Evolutionary conservation across 2,888 invertebrate species (phyloP), one percentile per base, ranked within the genome.

Genomic region (Cheilosia vulpina): DNA sequence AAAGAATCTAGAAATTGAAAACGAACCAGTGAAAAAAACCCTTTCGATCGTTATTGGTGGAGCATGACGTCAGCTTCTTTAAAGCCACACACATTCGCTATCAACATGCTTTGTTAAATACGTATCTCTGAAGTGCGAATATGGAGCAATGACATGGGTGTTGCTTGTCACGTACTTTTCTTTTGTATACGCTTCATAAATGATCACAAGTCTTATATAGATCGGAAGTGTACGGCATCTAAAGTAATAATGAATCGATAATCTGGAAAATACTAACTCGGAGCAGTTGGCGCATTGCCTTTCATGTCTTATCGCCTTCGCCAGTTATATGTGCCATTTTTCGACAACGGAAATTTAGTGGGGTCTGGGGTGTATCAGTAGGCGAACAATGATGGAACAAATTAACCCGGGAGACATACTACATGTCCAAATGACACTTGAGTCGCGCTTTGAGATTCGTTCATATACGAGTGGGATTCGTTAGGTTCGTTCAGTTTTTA

Each of bases 11-110:
- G 17, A 50, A 58, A 71, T 38, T 58, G 38, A 43, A 60, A 62
- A 66, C 19, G 27, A 19, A 43, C 38, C 4, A 72, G 17, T 27
- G 15, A 41, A 21, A 15, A 41, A 43, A 38, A 38, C 58, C 69
- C 58, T 71, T 71, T 71, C 17, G 47, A 17, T 47, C 27, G 19
- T 27, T 52, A 50, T 45, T 52, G 31, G 15, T 13, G 34, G 17
- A 52, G 58, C 2, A 52, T 76, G 66, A 76, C 76, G 76, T 76
- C 76, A 66, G 47, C 9, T 41, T 6, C 19, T 58, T 75, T 41
- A 19, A 41, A 66, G 65, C 17, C 75, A 38, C 63, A 38, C 65
- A 47, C 45, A 58, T 17, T 38, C 50, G 41, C 75, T 76, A 68
- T 60, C 60, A 52, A 50, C 60, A 11, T 38, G 57, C 66, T 50